phyloP scores from a whole-genome alignment of 2,113 vertebrate species.

The Nothoprocta pentlandii region DNA sequence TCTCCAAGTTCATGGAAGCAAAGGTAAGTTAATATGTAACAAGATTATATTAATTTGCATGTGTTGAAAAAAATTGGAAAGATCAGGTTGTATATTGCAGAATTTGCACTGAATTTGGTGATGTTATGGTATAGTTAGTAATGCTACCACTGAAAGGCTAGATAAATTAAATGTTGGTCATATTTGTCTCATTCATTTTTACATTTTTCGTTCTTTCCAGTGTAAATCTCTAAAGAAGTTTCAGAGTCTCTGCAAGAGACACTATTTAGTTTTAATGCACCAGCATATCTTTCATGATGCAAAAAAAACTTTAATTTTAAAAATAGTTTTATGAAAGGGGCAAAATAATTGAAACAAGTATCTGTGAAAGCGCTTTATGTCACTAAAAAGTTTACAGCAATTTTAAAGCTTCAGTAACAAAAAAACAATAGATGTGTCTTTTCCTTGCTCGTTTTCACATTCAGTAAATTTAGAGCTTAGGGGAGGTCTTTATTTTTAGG shows the following conservation, averaged over 20 bases:
- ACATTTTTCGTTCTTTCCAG: not conserved
- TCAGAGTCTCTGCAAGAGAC: not conserved
- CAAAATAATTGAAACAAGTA: not conserved
- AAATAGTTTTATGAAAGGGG: not conserved
- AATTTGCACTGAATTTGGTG: not conserved
- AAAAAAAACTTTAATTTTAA: not conserved
- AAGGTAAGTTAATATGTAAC: constrained; percentile 81
- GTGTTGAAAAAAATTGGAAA: not conserved
- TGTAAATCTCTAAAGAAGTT: not conserved
- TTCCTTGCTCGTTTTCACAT: not conserved
- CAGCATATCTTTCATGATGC: not conserved
- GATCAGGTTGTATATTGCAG: not conserved
- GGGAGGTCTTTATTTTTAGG: not conserved
- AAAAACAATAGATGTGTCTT: not conserved
- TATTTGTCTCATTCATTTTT: not conserved
- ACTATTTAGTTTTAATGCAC: not conserved
- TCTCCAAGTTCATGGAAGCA: constrained; percentile 79
- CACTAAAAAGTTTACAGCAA: not conserved
- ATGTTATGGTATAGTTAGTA: not conserved
- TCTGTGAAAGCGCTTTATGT: not conserved
- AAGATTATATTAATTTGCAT: not conserved
- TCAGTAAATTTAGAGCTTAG: not conserved
- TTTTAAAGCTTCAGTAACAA: not conserved
- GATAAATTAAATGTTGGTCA: not conserved
- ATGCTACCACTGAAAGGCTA: not conserved